Evolutionary conservation across 1,140 invertebrate genomes (phyloP), one percentile per base, ranked within the genome.

Genomic region (Heliothis virescens): DNA sequence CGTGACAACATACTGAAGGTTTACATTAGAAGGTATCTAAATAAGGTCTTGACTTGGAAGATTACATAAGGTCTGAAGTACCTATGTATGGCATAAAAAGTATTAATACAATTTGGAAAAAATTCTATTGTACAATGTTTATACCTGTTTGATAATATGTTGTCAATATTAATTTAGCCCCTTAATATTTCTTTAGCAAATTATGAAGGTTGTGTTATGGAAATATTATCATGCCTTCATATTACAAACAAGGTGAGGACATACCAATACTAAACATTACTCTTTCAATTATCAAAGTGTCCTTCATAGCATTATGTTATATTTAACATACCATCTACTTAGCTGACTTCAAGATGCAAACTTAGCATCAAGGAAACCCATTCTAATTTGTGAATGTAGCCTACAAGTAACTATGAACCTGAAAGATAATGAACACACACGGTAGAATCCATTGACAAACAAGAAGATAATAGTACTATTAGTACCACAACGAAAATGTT

Each of bases 291-390:
- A 55, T 34, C 60, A 53, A 73, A 57, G 74, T 41, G 41, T n/a
- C 72, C 72, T 74, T 50, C n/a, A n/a, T 59, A 47, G 55, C 9
- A 84, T 87, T 90, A 88, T 88, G 86, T 83, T n/a, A n/a, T 85
- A 89, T 92, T 91, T 85, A 90, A 90, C n/a, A 91, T 91, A n/a
- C n/a, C n/a, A 88, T 76, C 78, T 67, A n/a, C n/a, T 83, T 80
- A 81, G 62, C 75, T 79, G 74, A 87, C 69, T 73, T n/a, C n/a
- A n/a, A n/a, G 71, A 92, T 89, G 87, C 85, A 91, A 92, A 93
- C n/a, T 92, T 88, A 89, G 79, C 85, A 76, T 89, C 89, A 92
- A 89, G 88, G 86, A 91, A 89, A 90, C 73, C 80, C 55, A 80
- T 83, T 84, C 79, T 59, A n/a, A 81, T 78, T 72, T 52, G 52